Conservation (phyloP, 2,113 vertebrate species). For the Amphiprion percula region DNA sequence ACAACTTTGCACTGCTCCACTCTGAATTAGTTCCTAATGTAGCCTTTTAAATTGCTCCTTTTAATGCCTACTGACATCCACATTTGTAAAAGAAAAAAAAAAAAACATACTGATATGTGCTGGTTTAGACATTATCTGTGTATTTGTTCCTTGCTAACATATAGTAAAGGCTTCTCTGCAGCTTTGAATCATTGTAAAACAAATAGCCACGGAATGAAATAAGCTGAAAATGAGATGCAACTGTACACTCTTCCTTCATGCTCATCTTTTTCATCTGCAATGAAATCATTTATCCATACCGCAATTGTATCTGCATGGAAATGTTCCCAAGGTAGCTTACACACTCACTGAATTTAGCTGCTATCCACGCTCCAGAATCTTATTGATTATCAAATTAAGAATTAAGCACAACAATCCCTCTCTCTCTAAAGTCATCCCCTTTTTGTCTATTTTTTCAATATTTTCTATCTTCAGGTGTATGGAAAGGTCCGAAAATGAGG, state of each 20-base stretch:
- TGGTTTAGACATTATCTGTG: no score
- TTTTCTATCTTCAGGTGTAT: slow-evolving; percentile 16
- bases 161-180: not conserved
- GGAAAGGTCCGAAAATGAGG: not conserved
- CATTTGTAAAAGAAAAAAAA: not conserved
- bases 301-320: slow-evolving; percentile 27
- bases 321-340: slow-evolving; percentile 20
- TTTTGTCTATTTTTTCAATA: not conserved
- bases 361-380: slow-evolving; percentile 4
- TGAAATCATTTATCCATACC: slow-evolving; percentile 15
- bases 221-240: slow-evolving; percentile 41
- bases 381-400: slow-evolving; percentile 36
- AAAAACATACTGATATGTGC: not conserved
- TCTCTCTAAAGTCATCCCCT: not conserved
- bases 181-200: slow-evolving; percentile 30
- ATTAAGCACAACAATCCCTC: slow-evolving; percentile 2
- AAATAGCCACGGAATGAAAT: slow-evolving; percentile 34
- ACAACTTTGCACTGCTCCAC: slow-evolving; percentile 23
- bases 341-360: slow-evolving; percentile 32
- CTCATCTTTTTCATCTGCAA: slow-evolving; percentile 10
- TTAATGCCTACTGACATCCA: not conserved
- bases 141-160: not conserved
- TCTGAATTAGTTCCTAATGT: slow-evolving; percentile 25
- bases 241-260: not conserved
- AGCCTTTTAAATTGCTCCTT: slow-evolving; percentile 18